Evolutionary conservation across 2,888 invertebrate genomes (phyloP), one percentile per base, ranked within the genome.

Genomic region (Eristalinus sepulchralis): DNA sequence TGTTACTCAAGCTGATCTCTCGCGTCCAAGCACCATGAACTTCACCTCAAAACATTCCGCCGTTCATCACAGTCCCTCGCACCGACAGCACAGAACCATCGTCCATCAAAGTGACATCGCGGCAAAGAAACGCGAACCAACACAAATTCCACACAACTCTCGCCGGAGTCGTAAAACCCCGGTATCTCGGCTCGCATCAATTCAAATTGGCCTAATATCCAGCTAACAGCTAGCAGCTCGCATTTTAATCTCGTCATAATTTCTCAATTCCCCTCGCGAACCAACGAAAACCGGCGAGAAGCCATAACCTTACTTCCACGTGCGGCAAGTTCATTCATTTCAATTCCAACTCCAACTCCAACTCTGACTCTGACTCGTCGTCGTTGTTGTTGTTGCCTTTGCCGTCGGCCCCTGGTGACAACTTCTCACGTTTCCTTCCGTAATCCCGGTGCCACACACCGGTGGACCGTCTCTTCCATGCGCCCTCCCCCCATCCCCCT

Each of bases 391-490:
- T 5, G 27, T 27, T 27, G 2, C 27, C 27, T 27, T 27, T 55
- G 5, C 22, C 10, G 8, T 20, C 10, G 39, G 4, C 5, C 24
- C 11, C 22, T 13, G 57, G 57, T 24, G 57, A 17, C 57, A 57
- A 24, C 34, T 76, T 76, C 67, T 76, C 76, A 76, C 67, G 76
- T 76, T 76, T 67, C 67, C 47, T 68, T 59, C 60, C 11, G 76
- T 53, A 76, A 76, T 60, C 67, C 36, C 20, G 27, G 27, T 39
- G 57, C 57, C 57, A 31, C 66, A 75, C 11, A 24, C 27, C 2
- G 5, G 27, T 27, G 27, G 5, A 27, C 2, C 27, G 5, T 13
- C 31, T 34, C 13, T 31, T 39, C 13, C 27, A 55, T 13, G 22
- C 33, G n/a, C 20, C 36, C 36, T 6, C 5, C 5, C n/a, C 39